These are phyloP conservation scores for Carapus acus DNA, from an alignment of 2,797 vertebrate genomes.

Conservation along the genomic window DNA sequence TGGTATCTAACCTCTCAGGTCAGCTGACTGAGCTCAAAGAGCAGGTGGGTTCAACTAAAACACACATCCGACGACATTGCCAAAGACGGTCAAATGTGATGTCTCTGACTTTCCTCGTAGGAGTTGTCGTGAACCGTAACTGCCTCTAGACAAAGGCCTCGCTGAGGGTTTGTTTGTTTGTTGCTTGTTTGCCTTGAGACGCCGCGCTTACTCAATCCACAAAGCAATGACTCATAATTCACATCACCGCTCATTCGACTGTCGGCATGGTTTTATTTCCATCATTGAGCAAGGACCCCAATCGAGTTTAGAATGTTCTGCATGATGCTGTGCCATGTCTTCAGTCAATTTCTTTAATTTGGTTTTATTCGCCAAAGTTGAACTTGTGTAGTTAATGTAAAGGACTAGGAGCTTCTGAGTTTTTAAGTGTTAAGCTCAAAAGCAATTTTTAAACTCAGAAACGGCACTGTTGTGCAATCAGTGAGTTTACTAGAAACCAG, in stretches of 20 bases:
- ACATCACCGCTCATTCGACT: constrained; percentile 37
- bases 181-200: constrained; percentile 40
- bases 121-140: too few relatives aligned
- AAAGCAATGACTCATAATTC: constrained; percentile 57
- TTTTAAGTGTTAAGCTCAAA: too few relatives aligned
- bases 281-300: constrained; percentile 38
- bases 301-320: constrained; percentile 33
- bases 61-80: too few relatives aligned
- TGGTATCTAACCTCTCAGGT: constrained; percentile 89
- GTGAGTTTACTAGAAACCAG: neutral
- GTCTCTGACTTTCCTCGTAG: neutral
- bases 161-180: constrained; percentile 39
- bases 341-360: too few relatives aligned
- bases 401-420: too few relatives aligned
- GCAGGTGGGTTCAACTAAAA: constrained; percentile 78
- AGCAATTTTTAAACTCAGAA: too few relatives aligned
- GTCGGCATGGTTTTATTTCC: constrained; percentile 46
- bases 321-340: too few relatives aligned
- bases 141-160: constrained; percentile 1
- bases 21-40: constrained; percentile 96
- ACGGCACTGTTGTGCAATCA: too few relatives aligned
- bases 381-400: too few relatives aligned
- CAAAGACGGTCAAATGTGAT: neutral
- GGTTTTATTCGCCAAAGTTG: too few relatives aligned
- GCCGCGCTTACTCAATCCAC: constrained; percentile 53